phyloP scores from a whole-genome alignment of 2,113 vertebrate genomes.

The Boulengeromyrus knoepffleri region DNA sequence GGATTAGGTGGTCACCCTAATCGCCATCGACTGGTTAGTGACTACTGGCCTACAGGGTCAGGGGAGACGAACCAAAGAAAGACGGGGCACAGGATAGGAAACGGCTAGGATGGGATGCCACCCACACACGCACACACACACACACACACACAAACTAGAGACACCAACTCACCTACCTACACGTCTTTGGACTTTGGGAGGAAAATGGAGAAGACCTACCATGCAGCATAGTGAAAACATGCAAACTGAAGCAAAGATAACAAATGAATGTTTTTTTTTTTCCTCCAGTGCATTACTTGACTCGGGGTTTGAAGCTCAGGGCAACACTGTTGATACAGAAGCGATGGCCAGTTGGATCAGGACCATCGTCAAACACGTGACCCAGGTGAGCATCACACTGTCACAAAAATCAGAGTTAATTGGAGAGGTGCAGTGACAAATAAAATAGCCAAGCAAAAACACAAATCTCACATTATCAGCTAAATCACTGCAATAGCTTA shows the following conservation, averaged over 20 bases:
- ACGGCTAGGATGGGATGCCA: background rate
- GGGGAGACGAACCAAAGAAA: background rate
- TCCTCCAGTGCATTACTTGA: background rate
- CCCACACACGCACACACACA: background rate
- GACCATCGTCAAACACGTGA: slow-evolving; percentile 84
- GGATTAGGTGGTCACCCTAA: background rate
- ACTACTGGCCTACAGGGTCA: background rate
- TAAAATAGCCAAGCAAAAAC: background rate
- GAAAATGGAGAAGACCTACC: background rate
- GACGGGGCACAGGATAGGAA: background rate
- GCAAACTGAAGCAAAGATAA: background rate
- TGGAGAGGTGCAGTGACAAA: background rate
- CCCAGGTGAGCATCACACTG: slow-evolving; percentile 85
- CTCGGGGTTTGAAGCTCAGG: slow-evolving; percentile 67
- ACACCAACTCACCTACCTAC: background rate
- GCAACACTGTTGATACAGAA: slow-evolving; percentile 86
- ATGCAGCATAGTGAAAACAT: background rate
- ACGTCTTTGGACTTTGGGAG: background rate
- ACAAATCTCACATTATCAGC: background rate
- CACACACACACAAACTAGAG: background rate
- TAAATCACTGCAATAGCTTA: background rate
- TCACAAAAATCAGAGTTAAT: background rate
- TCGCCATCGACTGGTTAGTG: background rate
- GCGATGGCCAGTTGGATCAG: slow-evolving; percentile 72
- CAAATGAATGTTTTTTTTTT: background rate